A percentile compares a stretch with the other conserved stretches of the same genome.
These are phyloP conservation scores for Stramonita haemastoma DNA, from an alignment of 2,888 invertebrate genomes.

Conservation along the genomic window DNA sequence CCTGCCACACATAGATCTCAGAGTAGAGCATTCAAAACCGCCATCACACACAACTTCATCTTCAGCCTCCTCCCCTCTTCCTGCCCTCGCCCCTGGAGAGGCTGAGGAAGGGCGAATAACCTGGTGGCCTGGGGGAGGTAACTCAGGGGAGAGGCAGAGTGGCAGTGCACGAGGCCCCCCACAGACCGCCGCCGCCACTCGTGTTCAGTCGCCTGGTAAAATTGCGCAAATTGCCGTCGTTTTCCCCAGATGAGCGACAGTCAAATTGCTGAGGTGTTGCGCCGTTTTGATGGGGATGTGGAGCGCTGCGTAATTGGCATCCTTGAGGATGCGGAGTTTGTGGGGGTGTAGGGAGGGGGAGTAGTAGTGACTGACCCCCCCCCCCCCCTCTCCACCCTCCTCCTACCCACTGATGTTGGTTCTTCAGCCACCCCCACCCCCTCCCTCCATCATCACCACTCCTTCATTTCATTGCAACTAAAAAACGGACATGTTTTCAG, in stretches of 20 bases:
- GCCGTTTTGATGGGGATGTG: conserved; percentile 34
- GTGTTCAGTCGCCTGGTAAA: conserved; percentile 18
- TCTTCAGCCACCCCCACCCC: no score
- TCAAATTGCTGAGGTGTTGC: conserved; percentile 27
- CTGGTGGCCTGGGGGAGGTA: conserved; percentile 1
- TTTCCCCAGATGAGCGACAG: conserved; percentile 43
- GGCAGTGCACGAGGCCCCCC: neutral
- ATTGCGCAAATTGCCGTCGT: conserved; percentile 41
- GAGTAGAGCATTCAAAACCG: neutral
- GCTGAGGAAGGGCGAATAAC: neutral
- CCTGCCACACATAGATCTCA: conserved; percentile 33
- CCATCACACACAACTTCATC: neutral
- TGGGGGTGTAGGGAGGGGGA: conserved; percentile 1
- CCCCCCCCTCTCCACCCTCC: no score
- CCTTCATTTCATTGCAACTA: no score
- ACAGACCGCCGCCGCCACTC: neutral
- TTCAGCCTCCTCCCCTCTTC: neutral
- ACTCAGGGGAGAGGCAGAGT: neutral
- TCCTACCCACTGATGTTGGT: no score
- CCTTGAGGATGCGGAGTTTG: conserved; percentile 39
- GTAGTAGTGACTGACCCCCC: neutral
- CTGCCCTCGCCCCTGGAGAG: neutral
- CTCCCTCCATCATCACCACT: no score
- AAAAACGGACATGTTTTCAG: no score
- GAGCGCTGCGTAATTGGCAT: conserved; percentile 45